Base-by-base conservation (phyloP, 2,888 invertebrate species). In the Magallana nippona region DNA sequence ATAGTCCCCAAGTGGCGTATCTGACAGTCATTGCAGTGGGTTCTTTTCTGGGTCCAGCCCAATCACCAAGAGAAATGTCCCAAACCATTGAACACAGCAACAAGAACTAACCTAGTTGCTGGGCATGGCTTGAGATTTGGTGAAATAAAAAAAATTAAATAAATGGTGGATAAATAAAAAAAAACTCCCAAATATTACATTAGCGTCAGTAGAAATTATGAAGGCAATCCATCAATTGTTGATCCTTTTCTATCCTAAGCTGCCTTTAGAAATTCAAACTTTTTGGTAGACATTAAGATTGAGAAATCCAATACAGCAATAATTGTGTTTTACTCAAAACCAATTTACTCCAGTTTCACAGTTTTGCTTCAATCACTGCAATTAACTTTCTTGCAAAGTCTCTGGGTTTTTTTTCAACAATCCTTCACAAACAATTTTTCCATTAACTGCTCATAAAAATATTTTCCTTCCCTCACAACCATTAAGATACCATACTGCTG, bases 1-100 rank as follows among this genome's bases (percentile, higher is more conserved):
- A 71, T 10, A 71, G 44, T n/a, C 71, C 82, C 82, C 82, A 82
- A 32, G 56, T 19, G 57, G 71, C 2, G 57, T 55, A 82, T 55
- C 55, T 55, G 3, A 44, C 19, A 13, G 82, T 55, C 82, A 82
- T 82, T 22, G 55, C 56, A 17, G 15, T 57, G 17, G 56, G 19
- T 57, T 32, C 27, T 27, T 79, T 27, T 19, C 57, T 79, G 56
- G 79, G 79, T 56, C 57, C 57, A 22, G 79, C 79, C 79, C 56
- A 57, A 56, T 57, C 19, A 27, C 57, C 79, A 56, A 57, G 57
- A 19, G 57, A 56, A 56, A 56, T 79, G 58, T 56, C 56, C 82
- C 82, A 82, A 82, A 82, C 63, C 82, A 82, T 82, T 82, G 82
- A 82, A 82, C 63, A 63, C 10, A 79, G 55, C 71, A 71, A 71